Evolutionary conservation across 1,140 invertebrate species (phyloP).

Genomic region (Drosophila yakuba): DNA sequence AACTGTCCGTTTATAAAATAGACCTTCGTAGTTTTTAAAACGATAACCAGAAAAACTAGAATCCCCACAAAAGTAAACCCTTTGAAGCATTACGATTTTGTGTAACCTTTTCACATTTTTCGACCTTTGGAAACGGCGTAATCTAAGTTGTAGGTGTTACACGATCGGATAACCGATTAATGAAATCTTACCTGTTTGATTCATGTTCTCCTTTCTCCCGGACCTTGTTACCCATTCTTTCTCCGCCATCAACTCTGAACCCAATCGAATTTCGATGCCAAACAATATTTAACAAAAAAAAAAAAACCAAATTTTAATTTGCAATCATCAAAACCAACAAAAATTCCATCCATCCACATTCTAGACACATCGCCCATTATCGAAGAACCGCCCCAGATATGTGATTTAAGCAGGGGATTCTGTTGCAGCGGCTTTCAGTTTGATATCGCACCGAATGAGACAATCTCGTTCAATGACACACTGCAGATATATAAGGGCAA

Average conservation of each 20-base stretch:
- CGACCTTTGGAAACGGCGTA: background rate
- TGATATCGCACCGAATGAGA: constrained; percentile 78
- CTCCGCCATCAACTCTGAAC: constrained; percentile 11
- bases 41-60: background rate
- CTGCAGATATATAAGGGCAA: constrained; percentile 69
- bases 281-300: constrained; percentile 7
- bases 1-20: background rate
- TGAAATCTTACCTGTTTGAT: constrained; percentile 36
- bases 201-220: constrained; percentile 45
- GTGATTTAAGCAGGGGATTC: constrained; percentile 67
- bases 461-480: constrained; percentile 79
- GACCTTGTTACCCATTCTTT: constrained; percentile 19
- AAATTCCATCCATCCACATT: constrained; percentile 77
- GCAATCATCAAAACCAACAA: constrained; percentile 44
- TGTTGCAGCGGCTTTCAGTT: constrained; percentile 79
- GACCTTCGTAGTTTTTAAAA: background rate
- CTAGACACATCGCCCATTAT: constrained; percentile 81
- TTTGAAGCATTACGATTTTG: too few species aligned
- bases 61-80: background rate
- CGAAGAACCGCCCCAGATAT: constrained; percentile 74
- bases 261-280: constrained; percentile 12
- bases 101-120: background rate
- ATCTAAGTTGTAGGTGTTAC: constrained; percentile 9
- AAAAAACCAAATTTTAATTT: constrained; percentile 31
- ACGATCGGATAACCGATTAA: constrained; percentile 22